phyloP scores from a whole-genome alignment of 2,888 invertebrate genomes.

The Ischnus inquisitorius region DNA sequence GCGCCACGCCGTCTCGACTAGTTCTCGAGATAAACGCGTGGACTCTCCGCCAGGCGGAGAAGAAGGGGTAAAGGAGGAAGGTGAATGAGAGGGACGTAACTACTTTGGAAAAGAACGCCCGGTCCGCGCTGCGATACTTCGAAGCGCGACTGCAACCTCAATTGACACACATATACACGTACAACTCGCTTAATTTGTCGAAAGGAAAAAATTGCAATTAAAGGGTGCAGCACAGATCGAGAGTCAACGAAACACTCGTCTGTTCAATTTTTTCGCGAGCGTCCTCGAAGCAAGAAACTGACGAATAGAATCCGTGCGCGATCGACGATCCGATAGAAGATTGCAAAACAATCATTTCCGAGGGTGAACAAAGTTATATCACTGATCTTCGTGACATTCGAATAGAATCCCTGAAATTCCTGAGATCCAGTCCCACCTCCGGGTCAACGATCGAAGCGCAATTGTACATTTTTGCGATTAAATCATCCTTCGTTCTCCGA shows the following conservation, averaged over 20 bases:
- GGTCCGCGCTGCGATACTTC: slow-evolving; percentile 9
- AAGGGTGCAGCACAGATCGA: not conserved
- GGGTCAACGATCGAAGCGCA: slow-evolving; percentile 5
- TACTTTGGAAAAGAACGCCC: slow-evolving; percentile 31
- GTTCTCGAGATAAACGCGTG: slow-evolving; percentile 51
- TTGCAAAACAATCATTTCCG: not conserved
- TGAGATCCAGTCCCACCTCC: slow-evolving; percentile 6
- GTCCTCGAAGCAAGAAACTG: not conserved
- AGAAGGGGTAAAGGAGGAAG: slow-evolving; percentile 16
- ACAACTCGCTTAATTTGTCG: not conserved
- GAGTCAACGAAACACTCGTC: not conserved
- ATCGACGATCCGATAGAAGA: slow-evolving; percentile 10
- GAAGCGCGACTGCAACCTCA: not conserved
- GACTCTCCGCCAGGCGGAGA: slow-evolving; percentile 6
- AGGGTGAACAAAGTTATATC: slow-evolving; percentile 35
- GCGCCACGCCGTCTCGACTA: slow-evolving; percentile 67
- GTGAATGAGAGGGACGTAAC: not conserved
- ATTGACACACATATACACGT: slow-evolving; percentile 6
- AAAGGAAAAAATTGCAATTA: not conserved
- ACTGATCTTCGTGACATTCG: slow-evolving; percentile 19
- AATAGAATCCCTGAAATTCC: not conserved
- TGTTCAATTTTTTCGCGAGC: not conserved
- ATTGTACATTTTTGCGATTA: slow-evolving; percentile 43
- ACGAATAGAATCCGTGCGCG: slow-evolving; percentile 47
- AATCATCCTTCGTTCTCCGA: slow-evolving; percentile 50